Evolutionary conservation across 1,140 invertebrate species (phyloP).

Genomic region (Halyomorpha halys): DNA sequence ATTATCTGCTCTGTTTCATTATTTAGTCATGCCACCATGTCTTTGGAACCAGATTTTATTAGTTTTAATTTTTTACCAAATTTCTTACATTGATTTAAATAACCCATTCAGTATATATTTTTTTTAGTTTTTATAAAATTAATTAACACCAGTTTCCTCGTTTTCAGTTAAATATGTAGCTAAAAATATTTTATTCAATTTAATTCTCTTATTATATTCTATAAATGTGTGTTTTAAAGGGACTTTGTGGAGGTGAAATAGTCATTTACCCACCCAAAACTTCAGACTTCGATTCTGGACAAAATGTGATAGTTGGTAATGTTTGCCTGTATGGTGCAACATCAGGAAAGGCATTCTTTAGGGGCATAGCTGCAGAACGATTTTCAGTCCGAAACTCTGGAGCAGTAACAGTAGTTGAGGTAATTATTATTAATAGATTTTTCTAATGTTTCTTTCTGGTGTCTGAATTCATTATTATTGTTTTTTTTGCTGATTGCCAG

Average conservation of each 20-base stretch:
- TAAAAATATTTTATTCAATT: background rate
- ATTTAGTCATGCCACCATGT: no score
- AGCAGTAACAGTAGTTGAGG: slow-evolving; percentile 76
- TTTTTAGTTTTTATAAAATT: no score
- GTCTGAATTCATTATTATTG: background rate
- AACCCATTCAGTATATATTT: no score
- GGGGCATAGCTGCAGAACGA: slow-evolving; percentile 92
- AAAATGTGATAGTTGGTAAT: slow-evolving; percentile 96
- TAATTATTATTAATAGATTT: slow-evolving; percentile 28
- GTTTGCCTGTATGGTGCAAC: slow-evolving; percentile 97
- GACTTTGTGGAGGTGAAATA: slow-evolving; percentile 89
- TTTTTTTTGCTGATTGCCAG: slow-evolving; percentile 38
- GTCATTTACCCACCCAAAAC: slow-evolving; percentile 86
- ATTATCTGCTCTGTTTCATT: no score
- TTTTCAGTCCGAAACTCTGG: slow-evolving; percentile 98
- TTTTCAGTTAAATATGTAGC: no score
- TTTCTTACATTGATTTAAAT: no score
- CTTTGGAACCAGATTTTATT: no score
- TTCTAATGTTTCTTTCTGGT: background rate
- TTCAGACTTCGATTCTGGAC: slow-evolving; percentile 67
- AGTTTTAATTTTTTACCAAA: no score
- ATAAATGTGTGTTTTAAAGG: slow-evolving; percentile 42
- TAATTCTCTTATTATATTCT: background rate
- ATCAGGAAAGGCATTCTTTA: slow-evolving; percentile 84
- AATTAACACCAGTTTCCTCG: no score